Base-by-base conservation (phyloP, 2,888 invertebrate species). In the Brachylomia viminalis region DNA sequence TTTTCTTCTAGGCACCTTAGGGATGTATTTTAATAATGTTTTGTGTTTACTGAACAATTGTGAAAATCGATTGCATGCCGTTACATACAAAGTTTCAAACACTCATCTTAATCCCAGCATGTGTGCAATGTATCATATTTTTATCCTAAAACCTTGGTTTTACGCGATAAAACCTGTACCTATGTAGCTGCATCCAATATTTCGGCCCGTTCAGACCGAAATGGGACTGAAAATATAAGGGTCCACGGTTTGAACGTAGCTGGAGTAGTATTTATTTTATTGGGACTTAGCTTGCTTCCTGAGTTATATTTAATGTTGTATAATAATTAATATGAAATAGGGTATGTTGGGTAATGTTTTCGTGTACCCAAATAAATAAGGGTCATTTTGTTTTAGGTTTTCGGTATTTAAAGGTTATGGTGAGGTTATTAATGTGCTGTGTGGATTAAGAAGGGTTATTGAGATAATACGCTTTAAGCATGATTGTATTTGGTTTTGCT, bases 341-440 rank as follows among this genome's bases (percentile, higher is more conserved):
- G 56, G 17, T 30, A 67, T 62, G 17, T 56, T 20, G 49, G 61
- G 23, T 15, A 59, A 27, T 30, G 64, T 70, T 71, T 49, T 0
- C 62, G 61, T 56, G 45, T 73, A 81, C 66, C 83, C 56, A 47
- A 66, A 81, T 82, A 77, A 72, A 82, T 77, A 71, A 70, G n/a
- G 62, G 17, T 52, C 58, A 42, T 56, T 59, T 72, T 45, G 45
- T 52, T 78, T 52, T n/a, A 11, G 2, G 30, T 52, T 64, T 71
- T 45, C 23, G 17, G 33, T 64, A 11, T 54, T 58, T 58, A 11
- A 58, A 52, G 56, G 45, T 59, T 72, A 52, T 58, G n/a, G n/a
- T 49, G 2, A 30, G 38, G 8, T 64, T 71, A 71, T 64, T 49
- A 52, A 71, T 64, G 42, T 42, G 15, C 3, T 70, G 20, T 15